phyloP scores from a whole-genome alignment of 2,888 invertebrate species.

The Drosophila anceps region DNA sequence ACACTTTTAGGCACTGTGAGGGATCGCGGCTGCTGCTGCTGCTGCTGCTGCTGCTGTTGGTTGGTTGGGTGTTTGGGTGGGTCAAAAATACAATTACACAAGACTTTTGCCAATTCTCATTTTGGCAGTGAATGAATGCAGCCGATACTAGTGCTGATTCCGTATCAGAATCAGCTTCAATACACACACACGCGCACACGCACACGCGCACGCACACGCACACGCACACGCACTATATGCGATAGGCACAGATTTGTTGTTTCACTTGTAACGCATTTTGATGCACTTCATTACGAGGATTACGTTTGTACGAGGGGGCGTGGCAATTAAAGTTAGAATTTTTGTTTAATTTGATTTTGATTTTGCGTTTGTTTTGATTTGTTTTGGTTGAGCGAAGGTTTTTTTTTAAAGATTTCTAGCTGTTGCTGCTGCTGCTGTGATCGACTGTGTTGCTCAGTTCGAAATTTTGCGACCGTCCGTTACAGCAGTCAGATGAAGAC shows the following conservation, averaged over 20 bases:
- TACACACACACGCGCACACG: slow-evolving; percentile 11
- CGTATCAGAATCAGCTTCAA: slow-evolving; percentile 17
- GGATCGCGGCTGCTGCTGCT: slow-evolving; percentile 2
- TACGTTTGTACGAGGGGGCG: slow-evolving; percentile 17
- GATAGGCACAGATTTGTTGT: slow-evolving; percentile 8
- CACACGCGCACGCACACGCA: slow-evolving; percentile 18
- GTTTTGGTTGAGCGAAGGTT: slow-evolving; percentile 56
- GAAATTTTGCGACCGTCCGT: slow-evolving; percentile 76
- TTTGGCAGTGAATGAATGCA: slow-evolving; percentile 55
- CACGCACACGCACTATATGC: slow-evolving; percentile 18
- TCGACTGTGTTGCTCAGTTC: slow-evolving; percentile 46
- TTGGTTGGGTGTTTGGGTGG: slow-evolving; percentile 16
- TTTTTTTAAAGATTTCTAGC: slow-evolving; percentile 34
- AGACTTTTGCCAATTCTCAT: slow-evolving; percentile 48
- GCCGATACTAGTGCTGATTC: slow-evolving; percentile 29
- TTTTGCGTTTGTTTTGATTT: slow-evolving; percentile 36
- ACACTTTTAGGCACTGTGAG: slow-evolving; percentile 47
- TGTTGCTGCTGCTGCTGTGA: slow-evolving; percentile 43
- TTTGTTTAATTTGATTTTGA: slow-evolving; percentile 56
- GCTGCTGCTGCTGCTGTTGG: neutral
- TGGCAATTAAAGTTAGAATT: slow-evolving; percentile 49
- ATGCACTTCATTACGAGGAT: slow-evolving; percentile 32
- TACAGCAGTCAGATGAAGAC: slow-evolving; percentile 81
- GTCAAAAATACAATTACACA: slow-evolving; percentile 56
- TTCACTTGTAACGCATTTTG: slow-evolving; percentile 37